phyloP scores from a whole-genome alignment of 2,888 invertebrate genomes.

The Gryllus longicercus region DNA sequence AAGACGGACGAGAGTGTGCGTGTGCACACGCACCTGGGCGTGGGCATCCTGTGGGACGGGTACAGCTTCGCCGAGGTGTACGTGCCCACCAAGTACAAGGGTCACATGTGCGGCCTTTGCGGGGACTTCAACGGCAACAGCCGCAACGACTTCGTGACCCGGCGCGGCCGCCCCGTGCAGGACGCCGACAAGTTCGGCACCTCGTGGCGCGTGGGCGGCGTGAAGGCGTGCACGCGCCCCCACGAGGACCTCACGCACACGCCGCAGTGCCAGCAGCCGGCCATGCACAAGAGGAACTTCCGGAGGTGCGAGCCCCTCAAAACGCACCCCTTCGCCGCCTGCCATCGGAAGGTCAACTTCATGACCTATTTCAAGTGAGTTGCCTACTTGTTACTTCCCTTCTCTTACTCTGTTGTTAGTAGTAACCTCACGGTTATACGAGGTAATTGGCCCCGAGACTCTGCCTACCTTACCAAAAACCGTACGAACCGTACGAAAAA shows the following conservation, averaged over 20 bases:
- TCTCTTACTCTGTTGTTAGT: no score
- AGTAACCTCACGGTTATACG: no score
- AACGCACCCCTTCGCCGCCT: constrained; percentile 64
- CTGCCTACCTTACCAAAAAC: no score
- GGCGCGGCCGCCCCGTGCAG: constrained; percentile 59
- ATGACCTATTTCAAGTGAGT: constrained; percentile 71
- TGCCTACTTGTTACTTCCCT: no score
- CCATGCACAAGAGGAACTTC: constrained; percentile 44
- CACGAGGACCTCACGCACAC: constrained; percentile 49
- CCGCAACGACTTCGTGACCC: constrained; percentile 76
- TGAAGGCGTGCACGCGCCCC: constrained; percentile 62
- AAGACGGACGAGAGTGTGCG: constrained; percentile 65
- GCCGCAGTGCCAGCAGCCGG: constrained; percentile 37
- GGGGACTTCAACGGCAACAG: constrained; percentile 89
- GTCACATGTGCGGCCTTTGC: constrained; percentile 83
- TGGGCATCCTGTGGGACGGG: constrained; percentile 89
- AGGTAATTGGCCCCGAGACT: no score
- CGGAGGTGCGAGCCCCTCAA: constrained; percentile 54
- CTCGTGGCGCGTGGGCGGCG: constrained; percentile 87
- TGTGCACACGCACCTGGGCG: constrained; percentile 67
- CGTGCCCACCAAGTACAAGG: constrained; percentile 71
- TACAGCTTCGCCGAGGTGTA: constrained; percentile 83
- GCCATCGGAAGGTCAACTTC: constrained; percentile 74
- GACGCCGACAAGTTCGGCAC: constrained; percentile 73
- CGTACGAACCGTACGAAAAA: no score